phyloP scores from a whole-genome alignment of 1,140 invertebrate species.

The Drosophila ogumai region DNA sequence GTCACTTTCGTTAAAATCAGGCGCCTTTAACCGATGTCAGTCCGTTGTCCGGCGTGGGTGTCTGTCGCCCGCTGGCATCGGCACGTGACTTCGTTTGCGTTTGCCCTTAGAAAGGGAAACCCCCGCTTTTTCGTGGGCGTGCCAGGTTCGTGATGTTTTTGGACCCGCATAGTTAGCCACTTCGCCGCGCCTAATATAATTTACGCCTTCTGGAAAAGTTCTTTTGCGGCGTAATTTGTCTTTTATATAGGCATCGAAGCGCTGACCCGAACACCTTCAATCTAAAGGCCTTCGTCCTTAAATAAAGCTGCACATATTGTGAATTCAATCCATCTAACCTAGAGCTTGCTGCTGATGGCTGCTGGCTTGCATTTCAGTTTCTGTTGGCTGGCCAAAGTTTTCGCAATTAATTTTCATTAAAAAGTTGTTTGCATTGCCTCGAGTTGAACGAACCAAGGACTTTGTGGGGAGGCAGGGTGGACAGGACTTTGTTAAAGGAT shows the following conservation, averaged over 20 bases:
- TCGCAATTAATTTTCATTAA: constrained; percentile 69
- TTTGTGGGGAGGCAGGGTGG: background rate
- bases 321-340: constrained; percentile 7
- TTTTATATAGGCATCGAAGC: constrained; percentile 12
- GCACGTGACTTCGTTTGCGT: constrained; percentile 73
- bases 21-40: constrained; percentile 12
- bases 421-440: constrained; percentile 51
- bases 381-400: constrained; percentile 21
- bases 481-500: constrained; percentile 31
- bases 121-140: constrained; percentile 22
- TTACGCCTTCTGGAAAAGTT: constrained; percentile 45
- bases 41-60: constrained; percentile 24
- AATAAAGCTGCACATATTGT: constrained; percentile 22
- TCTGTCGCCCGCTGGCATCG: constrained; percentile 47
- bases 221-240: constrained; percentile 40
- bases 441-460: constrained; percentile 58
- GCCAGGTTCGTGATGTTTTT: constrained; percentile 22
- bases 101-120: constrained; percentile 13
- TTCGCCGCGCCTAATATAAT: constrained; percentile 35
- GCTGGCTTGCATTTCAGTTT: constrained; percentile 34
- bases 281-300: constrained; percentile 23
- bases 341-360: constrained; percentile 12
- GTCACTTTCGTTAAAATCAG: constrained; percentile 48
- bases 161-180: constrained; percentile 15
- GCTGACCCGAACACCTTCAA: constrained; percentile 13